Percentiles rank a stretch among this genome's conserved stretches.
phyloP scores from a whole-genome alignment of 2,113 vertebrate genomes.

The Saguinus imperator region DNA sequence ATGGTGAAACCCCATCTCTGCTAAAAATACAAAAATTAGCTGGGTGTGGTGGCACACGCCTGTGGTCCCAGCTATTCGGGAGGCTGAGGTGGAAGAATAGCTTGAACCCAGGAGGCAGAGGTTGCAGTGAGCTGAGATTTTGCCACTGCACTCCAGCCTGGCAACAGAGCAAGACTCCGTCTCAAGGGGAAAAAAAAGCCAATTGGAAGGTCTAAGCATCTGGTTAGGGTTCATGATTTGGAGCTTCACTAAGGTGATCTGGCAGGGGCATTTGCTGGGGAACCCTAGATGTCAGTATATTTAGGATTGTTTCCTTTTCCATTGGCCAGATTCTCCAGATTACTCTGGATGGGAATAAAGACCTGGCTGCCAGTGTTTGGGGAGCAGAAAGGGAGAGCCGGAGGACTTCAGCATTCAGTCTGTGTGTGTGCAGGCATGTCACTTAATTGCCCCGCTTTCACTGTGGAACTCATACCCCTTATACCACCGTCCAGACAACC shows the following conservation, averaged over 20 bases:
- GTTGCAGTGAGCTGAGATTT: too few species aligned
- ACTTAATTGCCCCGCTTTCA: neutral
- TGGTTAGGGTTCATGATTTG: neutral
- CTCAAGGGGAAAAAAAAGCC: neutral
- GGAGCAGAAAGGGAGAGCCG: neutral
- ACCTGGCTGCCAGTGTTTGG: neutral
- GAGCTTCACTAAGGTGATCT: neutral
- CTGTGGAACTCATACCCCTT: neutral
- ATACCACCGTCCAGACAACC: neutral
- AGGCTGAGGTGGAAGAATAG: too few species aligned
- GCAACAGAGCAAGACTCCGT: fast-evolving
- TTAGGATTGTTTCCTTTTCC: neutral
- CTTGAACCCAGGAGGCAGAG: too few species aligned
- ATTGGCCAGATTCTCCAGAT: neutral
- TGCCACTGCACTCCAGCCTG: too few species aligned
- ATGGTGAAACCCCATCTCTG: too few species aligned
- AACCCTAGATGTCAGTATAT: neutral
- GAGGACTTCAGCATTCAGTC: neutral
- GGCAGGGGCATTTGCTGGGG: neutral
- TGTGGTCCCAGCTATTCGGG: too few species aligned
- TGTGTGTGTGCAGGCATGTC: neutral
- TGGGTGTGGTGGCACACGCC: too few species aligned
- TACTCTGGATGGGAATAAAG: neutral
- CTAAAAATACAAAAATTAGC: too few species aligned
- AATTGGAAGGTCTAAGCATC: neutral